Conservation (phyloP, 2,888 invertebrate species). For the Dryomyza anilis region DNA sequence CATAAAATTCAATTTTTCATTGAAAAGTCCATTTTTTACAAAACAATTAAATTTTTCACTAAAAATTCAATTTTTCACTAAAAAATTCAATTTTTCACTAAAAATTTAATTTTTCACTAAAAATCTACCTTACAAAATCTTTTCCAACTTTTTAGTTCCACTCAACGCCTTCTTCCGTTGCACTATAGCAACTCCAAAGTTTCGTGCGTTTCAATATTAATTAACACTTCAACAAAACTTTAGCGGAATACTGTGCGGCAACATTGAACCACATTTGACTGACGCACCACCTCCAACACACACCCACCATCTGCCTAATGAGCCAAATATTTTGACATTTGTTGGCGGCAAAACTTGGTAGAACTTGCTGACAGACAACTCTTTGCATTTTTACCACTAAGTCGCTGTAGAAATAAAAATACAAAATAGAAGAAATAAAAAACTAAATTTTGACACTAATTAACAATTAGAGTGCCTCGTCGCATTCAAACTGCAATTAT, state of each 20-base stretch:
- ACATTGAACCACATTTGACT: background rate
- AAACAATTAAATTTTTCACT: too few relatives aligned
- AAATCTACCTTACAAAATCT: too few relatives aligned
- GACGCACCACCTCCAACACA: background rate
- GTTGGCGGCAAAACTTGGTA: background rate
- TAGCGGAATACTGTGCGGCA: background rate
- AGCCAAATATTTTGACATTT: constrained; percentile 39
- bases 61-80: too few relatives aligned
- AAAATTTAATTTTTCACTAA: too few relatives aligned
- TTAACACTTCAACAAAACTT: constrained; percentile 50
- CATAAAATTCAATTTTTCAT: too few relatives aligned
- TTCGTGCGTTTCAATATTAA: constrained; percentile 59
- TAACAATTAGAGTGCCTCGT: constrained; percentile 49
- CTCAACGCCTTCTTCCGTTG: background rate
- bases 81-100: too few relatives aligned
- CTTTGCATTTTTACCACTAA: too few relatives aligned
- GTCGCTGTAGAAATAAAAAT: background rate
- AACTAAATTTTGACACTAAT: constrained; percentile 47
- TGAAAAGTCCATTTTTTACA: too few relatives aligned
- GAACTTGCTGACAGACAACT: background rate
- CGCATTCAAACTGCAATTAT: constrained; percentile 30
- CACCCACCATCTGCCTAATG: constrained; percentile 8
- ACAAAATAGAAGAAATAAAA: background rate
- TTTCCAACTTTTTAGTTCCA: background rate
- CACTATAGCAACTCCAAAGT: constrained; percentile 47